Percentiles rank a stretch among this genome's conserved stretches.
Evolutionary conservation across 2,888 invertebrate species (phyloP).

Genomic region (Trypoxylon attenuatum): DNA sequence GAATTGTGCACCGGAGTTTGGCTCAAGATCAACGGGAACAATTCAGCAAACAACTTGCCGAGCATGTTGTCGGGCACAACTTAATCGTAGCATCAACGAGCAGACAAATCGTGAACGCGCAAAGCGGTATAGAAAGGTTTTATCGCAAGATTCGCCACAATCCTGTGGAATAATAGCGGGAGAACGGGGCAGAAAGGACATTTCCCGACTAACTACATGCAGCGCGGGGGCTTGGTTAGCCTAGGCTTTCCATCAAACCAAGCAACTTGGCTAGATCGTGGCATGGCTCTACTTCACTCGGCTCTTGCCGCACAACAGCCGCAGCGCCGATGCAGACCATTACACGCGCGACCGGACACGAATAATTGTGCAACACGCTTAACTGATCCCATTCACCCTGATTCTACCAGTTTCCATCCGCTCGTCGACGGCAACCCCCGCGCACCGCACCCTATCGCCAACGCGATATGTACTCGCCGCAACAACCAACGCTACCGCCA

Average conservation of each 20-base stretch:
- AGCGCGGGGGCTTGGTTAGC: constrained; percentile 27
- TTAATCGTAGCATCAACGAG: background rate
- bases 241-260: constrained; percentile 52
- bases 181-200: constrained; percentile 44
- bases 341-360: constrained; percentile 81
- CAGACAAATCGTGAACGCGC: background rate
- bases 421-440: constrained; percentile 49
- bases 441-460: constrained; percentile 48
- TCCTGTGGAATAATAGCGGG: constrained; percentile 46
- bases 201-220: constrained; percentile 44
- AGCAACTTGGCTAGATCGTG: constrained; percentile 48
- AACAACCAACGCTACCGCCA: constrained; percentile 43
- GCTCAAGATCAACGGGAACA: too few species aligned
- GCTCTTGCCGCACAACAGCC: constrained; percentile 71
- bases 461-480: constrained; percentile 53
- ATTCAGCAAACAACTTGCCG: too few species aligned
- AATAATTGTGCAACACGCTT: constrained; percentile 80
- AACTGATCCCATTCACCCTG: constrained; percentile 79
- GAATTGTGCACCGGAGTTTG: too few species aligned
- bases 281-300: constrained; percentile 42
- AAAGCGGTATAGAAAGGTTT: constrained; percentile 20
- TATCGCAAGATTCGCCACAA: constrained; percentile 42
- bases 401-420: constrained; percentile 70
- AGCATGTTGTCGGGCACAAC: background rate
- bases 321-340: constrained; percentile 76